Evolutionary conservation across 1,140 invertebrate species (phyloP).

Genomic region (Drosophila ananassae): DNA sequence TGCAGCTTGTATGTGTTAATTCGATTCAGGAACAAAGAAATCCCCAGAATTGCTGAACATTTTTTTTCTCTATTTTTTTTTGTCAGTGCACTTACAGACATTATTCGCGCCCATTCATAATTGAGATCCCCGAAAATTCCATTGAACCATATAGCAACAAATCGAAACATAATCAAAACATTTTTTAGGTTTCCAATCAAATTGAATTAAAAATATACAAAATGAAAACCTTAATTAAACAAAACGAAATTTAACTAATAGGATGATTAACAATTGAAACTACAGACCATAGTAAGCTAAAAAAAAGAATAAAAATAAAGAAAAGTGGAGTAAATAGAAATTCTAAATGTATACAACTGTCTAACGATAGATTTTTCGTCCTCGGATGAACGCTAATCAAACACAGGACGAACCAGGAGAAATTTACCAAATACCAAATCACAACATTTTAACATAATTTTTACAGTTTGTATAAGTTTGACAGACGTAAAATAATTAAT

Average conservation of each 20-base stretch:
- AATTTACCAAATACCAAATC: constrained; percentile 56
- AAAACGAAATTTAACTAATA: constrained; percentile 24
- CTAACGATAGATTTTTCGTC: constrained; percentile 55
- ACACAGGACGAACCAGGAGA: constrained; percentile 53
- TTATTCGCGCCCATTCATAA: constrained; percentile 31
- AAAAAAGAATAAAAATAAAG: constrained; percentile 18
- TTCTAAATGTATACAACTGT: constrained; percentile 67
- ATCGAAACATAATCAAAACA: constrained; percentile 83
- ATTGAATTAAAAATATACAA: constrained; percentile 72
- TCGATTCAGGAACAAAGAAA: constrained; percentile 64
- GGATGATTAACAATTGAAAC: constrained; percentile 33
- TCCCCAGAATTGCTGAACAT: constrained; percentile 66
- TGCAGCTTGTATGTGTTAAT: constrained; percentile 72
- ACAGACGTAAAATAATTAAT: constrained; percentile 32
- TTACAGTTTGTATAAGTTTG: constrained; percentile 76
- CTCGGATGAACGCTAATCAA: constrained; percentile 68
- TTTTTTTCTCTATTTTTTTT: constrained; percentile 45
- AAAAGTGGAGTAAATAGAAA: constrained; percentile 51
- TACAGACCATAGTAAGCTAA: constrained; percentile 47
- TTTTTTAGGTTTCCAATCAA: constrained; percentile 80
- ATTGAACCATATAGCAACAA: constrained; percentile 59
- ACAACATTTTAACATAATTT: constrained; percentile 78
- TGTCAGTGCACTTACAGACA: constrained; percentile 38
- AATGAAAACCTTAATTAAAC: constrained; percentile 59
- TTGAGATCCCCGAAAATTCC: constrained; percentile 14